Evolutionary conservation across 2,888 invertebrate species (phyloP).

Genomic region (Drosophila imparisetae): DNA sequence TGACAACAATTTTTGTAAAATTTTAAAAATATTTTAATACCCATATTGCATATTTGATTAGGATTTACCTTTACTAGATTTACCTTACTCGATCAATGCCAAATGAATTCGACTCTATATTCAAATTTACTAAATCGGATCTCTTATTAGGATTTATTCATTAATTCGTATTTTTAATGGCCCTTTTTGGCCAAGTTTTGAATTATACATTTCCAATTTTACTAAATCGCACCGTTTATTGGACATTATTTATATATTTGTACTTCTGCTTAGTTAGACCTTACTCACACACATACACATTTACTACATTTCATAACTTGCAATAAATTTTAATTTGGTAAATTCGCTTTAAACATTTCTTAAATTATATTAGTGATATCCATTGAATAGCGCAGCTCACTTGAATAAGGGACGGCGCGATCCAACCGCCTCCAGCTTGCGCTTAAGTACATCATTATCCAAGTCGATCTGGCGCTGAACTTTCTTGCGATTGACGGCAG

Average conservation of each 20-base stretch:
- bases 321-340: constrained; percentile 74
- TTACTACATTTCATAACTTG: constrained; percentile 55
- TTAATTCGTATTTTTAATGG: neutral
- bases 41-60: neutral
- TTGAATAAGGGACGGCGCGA: constrained; percentile 65
- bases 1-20: neutral
- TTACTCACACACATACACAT: constrained; percentile 14
- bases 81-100: too few relatives aligned
- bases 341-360: constrained; percentile 67
- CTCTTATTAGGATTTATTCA: neutral
- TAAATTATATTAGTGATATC: constrained; percentile 51
- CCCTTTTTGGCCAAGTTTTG: neutral
- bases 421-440: constrained; percentile 83
- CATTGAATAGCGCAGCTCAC: constrained; percentile 46
- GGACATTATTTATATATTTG: neutral
- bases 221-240: neutral
- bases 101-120: neutral
- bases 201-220: constrained; percentile 3
- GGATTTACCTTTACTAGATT: neutral
- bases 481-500: constrained; percentile 86
- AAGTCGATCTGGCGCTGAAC: constrained; percentile 87
- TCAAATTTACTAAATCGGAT: neutral
- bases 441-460: constrained; percentile 86
- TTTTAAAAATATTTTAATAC: neutral
- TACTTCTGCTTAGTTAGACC: constrained; percentile 2